Evolutionary conservation across 2,888 invertebrate genomes (phyloP).

Genomic region (Allophyes oxyacanthae): DNA sequence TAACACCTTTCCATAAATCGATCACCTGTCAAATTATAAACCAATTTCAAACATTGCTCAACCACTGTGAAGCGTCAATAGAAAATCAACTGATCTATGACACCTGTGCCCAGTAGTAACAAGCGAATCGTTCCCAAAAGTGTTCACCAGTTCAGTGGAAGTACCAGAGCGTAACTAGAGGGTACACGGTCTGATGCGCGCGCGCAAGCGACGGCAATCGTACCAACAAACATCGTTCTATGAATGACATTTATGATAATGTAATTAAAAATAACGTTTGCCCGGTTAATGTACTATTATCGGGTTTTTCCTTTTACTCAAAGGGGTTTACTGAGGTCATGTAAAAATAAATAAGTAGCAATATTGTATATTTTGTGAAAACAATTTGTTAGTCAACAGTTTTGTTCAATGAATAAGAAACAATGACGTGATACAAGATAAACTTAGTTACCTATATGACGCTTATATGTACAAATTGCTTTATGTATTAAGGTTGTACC

Average conservation of each 20-base stretch:
- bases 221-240: constrained; percentile 38
- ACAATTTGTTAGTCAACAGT: no score
- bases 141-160: constrained; percentile 41
- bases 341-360: not conserved
- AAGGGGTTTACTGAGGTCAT: not conserved
- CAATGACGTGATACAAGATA: constrained; percentile 4
- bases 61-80: constrained; percentile 29
- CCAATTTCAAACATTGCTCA: constrained; percentile 29
- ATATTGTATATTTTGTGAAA: not conserved
- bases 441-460: constrained; percentile 2
- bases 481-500: constrained; percentile 12
- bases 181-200: constrained; percentile 76
- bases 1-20: constrained; percentile 29
- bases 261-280: constrained; percentile 38
- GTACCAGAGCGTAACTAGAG: constrained; percentile 78
- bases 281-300: constrained; percentile 8
- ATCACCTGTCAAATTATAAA: constrained; percentile 40
- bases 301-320: no score
- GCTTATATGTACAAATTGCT: constrained; percentile 1
- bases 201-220: constrained; percentile 54
- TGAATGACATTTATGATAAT: constrained; percentile 48
- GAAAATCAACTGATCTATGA: constrained; percentile 37
- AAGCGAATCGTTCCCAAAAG: constrained; percentile 43
- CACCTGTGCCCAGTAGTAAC: constrained; percentile 39
- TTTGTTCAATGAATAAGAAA: no score